Conservation (phyloP, 2,888 invertebrate genomes). For the Lithophane socia region DNA sequence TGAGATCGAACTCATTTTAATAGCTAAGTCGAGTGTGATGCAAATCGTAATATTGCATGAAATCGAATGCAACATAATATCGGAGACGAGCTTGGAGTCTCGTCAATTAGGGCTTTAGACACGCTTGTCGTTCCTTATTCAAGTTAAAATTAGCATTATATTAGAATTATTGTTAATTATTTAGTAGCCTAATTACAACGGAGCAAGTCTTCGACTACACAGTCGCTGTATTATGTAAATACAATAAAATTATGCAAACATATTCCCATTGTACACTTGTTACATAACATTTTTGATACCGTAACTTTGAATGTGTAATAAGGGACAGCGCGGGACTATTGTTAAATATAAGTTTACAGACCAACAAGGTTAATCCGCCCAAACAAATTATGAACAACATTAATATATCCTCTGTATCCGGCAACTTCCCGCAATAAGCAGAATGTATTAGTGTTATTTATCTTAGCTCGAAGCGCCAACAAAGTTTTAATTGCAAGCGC, state of each 20-base stretch:
- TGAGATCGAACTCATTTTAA: not conserved
- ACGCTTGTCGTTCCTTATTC: not conserved
- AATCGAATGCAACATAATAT: not conserved
- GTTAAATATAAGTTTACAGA: slow-evolving; percentile 81
- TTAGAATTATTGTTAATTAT: not conserved
- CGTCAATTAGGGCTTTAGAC: not conserved
- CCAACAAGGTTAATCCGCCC: slow-evolving; percentile 86
- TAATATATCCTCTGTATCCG: slow-evolving; percentile 89
- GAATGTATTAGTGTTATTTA: slow-evolving; percentile 91
- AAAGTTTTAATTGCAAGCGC: slow-evolving; percentile 91
- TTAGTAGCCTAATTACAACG: slow-evolving; percentile 22
- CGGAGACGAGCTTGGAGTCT: not conserved
- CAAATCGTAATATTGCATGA: not conserved
- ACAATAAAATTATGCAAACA: slow-evolving; percentile 56
- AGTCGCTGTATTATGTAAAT: slow-evolving; percentile 26
- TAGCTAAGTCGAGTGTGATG: not conserved
- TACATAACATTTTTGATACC: slow-evolving; percentile 57
- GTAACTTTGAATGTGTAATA: slow-evolving; percentile 75
- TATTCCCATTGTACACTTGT: slow-evolving; percentile 45
- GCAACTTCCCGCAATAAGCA: slow-evolving; percentile 89
- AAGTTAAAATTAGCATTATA: not conserved
- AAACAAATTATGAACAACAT: slow-evolving; percentile 90
- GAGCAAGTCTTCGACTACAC: not conserved
- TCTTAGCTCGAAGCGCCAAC: slow-evolving; percentile 89
- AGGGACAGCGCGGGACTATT: slow-evolving; percentile 82